Conservation (phyloP, 2,888 invertebrate species). For the Mesorhabditis belari region DNA sequence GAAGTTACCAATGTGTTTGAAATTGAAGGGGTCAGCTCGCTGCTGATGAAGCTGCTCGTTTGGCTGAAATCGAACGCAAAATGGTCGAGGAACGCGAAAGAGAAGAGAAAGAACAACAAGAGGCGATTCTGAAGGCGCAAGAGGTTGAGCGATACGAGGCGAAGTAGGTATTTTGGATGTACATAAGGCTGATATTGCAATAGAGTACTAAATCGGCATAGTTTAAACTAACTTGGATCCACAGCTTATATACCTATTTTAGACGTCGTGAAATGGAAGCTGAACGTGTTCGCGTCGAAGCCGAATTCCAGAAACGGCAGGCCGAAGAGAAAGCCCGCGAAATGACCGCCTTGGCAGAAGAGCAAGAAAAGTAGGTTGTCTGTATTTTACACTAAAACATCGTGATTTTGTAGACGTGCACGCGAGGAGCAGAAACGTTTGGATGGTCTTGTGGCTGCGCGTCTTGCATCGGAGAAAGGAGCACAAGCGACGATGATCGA, state of each 20-base stretch:
- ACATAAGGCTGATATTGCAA: slow-evolving; percentile 54
- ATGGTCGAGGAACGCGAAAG: slow-evolving; percentile 64
- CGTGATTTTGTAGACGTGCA: no score
- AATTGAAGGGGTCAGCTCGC: slow-evolving; percentile 17
- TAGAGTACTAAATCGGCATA: not conserved
- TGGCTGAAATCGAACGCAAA: slow-evolving; percentile 78
- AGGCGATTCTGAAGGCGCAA: slow-evolving; percentile 72
- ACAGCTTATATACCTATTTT: no score
- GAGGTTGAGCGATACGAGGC: slow-evolving; percentile 77
- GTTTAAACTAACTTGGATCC: not conserved
- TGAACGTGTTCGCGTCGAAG: slow-evolving; percentile 74
- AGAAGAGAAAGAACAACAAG: slow-evolving; percentile 14
- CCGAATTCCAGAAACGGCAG: not conserved
- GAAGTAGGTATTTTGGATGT: slow-evolving; percentile 75
- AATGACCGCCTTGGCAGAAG: no score
- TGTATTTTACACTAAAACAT: no score
- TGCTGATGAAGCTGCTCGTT: slow-evolving; percentile 62
- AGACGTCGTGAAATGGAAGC: slow-evolving; percentile 83
- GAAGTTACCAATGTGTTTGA: no score
- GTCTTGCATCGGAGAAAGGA: slow-evolving; percentile 70
- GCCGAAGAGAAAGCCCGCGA: not conserved
- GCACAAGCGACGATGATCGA: not conserved
- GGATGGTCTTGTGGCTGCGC: slow-evolving; percentile 84
- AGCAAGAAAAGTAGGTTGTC: no score
- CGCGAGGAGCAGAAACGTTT: slow-evolving; percentile 80